Evolutionary conservation across 2,888 invertebrate species (phyloP).

Genomic region (Hyposoter dolosus): DNA sequence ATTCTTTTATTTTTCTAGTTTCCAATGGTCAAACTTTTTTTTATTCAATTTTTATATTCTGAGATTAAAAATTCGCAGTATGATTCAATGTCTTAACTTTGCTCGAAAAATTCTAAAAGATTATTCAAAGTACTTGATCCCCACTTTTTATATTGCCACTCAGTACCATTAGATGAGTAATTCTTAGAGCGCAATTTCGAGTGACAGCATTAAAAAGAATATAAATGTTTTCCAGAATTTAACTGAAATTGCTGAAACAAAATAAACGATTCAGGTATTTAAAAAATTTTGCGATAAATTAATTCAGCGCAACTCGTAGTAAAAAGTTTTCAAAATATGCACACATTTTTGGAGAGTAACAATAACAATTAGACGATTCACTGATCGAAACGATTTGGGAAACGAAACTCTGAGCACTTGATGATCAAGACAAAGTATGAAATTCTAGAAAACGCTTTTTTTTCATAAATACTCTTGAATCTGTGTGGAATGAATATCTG

Average conservation of each 20-base stretch:
- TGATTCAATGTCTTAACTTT: neutral
- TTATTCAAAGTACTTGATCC: neutral
- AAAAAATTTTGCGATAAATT: too few relatives aligned
- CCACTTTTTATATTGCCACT: neutral
- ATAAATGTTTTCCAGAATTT: neutral
- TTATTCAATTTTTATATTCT: neutral
- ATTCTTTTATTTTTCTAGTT: neutral
- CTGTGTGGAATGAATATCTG: slow-evolving; percentile 9
- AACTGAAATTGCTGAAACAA: neutral
- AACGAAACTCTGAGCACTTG: neutral
- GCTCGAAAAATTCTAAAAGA: neutral
- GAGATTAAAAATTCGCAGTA: neutral
- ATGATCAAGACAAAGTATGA: neutral
- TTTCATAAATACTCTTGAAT: neutral
- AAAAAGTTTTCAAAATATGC: neutral
- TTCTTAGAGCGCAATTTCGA: neutral
- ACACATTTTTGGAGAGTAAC: neutral
- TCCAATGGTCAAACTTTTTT: neutral
- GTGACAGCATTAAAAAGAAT: neutral
- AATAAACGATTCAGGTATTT: neutral
- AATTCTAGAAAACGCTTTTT: neutral
- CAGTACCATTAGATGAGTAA: neutral
- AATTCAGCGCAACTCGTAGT: neutral
- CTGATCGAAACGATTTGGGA: neutral
- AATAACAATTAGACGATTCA: neutral